These are phyloP conservation scores for Danio aesculapii DNA, from an alignment of 2,797 vertebrate species.

Conservation along the genomic window DNA sequence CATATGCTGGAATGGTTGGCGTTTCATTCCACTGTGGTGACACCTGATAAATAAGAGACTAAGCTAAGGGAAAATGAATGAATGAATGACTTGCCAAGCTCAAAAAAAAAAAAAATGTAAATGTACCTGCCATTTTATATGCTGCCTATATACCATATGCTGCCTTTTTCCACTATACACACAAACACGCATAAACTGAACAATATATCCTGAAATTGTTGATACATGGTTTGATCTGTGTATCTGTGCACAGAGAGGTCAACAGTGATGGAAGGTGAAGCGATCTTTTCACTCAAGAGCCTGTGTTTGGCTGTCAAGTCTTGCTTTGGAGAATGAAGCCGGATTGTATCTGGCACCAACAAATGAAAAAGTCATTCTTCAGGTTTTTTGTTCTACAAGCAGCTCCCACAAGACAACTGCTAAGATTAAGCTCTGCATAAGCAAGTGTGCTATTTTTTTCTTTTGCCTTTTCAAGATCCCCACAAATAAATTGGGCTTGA, in stretches of 20 bases:
- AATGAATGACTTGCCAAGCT: neutral
- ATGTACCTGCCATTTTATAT: neutral
- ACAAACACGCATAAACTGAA: neutral
- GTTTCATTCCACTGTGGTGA: no score
- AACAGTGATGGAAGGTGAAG: conserved; percentile 1
- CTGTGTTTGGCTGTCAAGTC: conserved; percentile 35
- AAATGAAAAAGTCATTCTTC: conserved; percentile 54
- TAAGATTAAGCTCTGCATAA: conserved; percentile 28
- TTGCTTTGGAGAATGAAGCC: neutral
- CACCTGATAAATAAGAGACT: no score
- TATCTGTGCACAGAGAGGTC: neutral
- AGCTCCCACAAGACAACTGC: conserved; percentile 32
- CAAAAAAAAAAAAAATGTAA: no score
- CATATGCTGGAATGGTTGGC: no score
- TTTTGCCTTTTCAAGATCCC: conserved; percentile 1
- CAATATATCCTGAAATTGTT: neutral
- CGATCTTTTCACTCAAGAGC: neutral
- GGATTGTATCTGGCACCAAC: conserved; percentile 49
- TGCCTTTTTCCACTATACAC: neutral
- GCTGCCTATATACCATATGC: no score
- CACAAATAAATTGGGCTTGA: conserved; percentile 45
- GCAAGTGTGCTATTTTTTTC: neutral
- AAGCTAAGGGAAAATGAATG: no score
- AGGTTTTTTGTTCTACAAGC: conserved; percentile 25
- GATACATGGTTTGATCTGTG: neutral